phyloP scores from a whole-genome alignment of 2,888 invertebrate species.

The Coelopa pilipes region DNA sequence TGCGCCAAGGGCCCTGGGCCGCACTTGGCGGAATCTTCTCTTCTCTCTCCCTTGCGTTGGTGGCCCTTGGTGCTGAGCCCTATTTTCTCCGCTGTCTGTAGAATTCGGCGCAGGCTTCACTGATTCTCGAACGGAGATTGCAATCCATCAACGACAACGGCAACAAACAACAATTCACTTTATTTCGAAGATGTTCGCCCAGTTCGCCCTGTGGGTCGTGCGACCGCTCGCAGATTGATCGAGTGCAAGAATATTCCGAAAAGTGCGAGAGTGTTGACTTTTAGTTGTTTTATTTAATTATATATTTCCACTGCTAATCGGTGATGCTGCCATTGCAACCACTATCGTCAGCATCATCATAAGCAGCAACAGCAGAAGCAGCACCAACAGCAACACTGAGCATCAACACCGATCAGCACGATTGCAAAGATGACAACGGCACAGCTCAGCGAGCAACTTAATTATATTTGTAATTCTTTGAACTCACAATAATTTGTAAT shows the following conservation, averaged over 20 bases:
- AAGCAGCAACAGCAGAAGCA: slow-evolving; percentile 9
- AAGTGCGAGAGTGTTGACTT: background rate
- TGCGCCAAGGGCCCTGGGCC: background rate
- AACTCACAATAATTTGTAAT: slow-evolving; percentile 18
- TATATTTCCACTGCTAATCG: slow-evolving; percentile 37
- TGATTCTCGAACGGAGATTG: background rate
- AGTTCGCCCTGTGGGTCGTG: background rate
- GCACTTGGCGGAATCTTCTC: background rate
- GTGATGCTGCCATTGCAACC: slow-evolving; percentile 26
- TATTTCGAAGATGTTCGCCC: background rate
- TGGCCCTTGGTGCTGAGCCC: too few relatives aligned
- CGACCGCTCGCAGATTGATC: slow-evolving; percentile 1
- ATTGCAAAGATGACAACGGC: too few relatives aligned
- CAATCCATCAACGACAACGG: background rate
- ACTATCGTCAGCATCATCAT: slow-evolving; percentile 30
- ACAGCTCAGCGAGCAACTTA: background rate
- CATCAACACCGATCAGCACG: too few relatives aligned
- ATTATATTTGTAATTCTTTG: slow-evolving; percentile 25
- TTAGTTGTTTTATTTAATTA: slow-evolving; percentile 48
- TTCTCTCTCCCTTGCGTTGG: too few relatives aligned
- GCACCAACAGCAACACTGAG: too few relatives aligned
- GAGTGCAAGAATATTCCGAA: background rate
- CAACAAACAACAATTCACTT: background rate
- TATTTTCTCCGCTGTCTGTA: background rate
- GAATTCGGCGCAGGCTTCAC: background rate